Evolutionary conservation across 2,113 vertebrate genomes (phyloP), one percentile per base, ranked within the genome.

Genomic region (Ramphastos sulfuratus): DNA sequence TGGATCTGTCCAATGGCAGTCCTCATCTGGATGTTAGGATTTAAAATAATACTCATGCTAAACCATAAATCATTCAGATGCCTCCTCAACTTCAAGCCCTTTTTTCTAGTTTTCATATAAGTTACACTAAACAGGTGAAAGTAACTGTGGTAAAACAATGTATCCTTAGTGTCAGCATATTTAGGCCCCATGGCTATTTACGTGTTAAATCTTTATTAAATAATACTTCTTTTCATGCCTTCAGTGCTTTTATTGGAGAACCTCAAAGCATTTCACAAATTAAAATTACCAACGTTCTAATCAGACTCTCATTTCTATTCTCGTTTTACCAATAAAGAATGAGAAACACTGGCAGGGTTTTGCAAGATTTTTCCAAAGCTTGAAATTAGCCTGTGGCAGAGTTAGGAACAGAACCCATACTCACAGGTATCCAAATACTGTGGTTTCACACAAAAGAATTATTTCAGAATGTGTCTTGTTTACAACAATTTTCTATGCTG

Each of bases 401-500:
- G 27, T 70, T 87, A 69, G 86, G 83, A 89, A 52, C 35, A 91
- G 75, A 85, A 56, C 35, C 39, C 50, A 13, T 71, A 87, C 70
- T 59, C 0, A 0, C 60, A 76, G n/a, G 70, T 48, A 42, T 56
- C 75, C 87, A 59, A 67, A 61, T 31, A 76, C 42, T 12, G 7
- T 66, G 56, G 60, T 87, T 77, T 71, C 82, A 60, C 64, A 80
- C n/a, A 87, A 87, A 92, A 71, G 13, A 33, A 58, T 77, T 85
- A 39, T 56, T 87, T 87, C 84, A 66, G 46, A 85, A 55, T 27
- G 12, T 31, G 46, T 61, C 81, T 82, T 91, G 50, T 71, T 93
- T 74, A 61, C 56, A 87, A 91, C 78, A 56, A n/a, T 89, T 91
- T 93, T 80, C 82, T 82, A 4, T 67, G 91, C 19, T 71, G 60